phyloP scores from a whole-genome alignment of 2,888 invertebrate genomes.

The Heliconius aoede region DNA sequence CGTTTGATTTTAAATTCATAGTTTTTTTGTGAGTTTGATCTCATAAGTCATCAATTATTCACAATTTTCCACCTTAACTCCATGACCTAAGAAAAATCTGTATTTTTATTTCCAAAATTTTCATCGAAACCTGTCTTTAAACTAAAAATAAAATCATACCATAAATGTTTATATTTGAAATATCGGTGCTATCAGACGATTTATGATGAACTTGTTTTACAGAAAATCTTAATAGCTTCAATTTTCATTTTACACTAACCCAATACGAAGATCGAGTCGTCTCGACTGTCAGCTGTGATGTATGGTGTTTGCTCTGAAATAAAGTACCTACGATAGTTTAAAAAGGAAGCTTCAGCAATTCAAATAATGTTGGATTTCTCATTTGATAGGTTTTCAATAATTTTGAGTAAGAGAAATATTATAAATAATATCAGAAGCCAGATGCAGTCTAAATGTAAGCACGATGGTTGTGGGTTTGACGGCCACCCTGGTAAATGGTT shows the following conservation, averaged over 20 bases:
- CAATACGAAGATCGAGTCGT: slow-evolving; percentile 23
- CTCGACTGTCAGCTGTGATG: slow-evolving; percentile 19
- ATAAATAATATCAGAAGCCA: no score
- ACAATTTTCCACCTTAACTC: no score
- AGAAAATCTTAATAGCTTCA: slow-evolving; percentile 20
- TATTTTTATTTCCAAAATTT: neutral
- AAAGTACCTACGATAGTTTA: slow-evolving; percentile 1
- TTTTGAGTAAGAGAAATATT: no score
- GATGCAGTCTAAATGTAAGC: no score
- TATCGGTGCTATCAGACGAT: neutral
- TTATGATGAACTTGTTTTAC: slow-evolving; percentile 4
- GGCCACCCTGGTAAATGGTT: no score
- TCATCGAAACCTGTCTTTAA: neutral
- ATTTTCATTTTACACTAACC: slow-evolving; percentile 22
- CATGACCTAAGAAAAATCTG: no score
- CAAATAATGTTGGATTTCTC: neutral
- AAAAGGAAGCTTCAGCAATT: slow-evolving; percentile 4
- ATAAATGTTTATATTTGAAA: neutral
- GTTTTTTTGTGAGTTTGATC: no score
- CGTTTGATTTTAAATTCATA: no score
- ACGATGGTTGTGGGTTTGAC: no score
- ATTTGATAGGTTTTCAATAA: neutral
- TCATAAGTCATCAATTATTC: no score
- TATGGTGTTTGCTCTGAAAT: slow-evolving; percentile 8
- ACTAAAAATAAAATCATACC: neutral